Evolutionary conservation across 2,888 invertebrate genomes (phyloP), one percentile per base, ranked within the genome.

Genomic region (Ptilodon capucinus): DNA sequence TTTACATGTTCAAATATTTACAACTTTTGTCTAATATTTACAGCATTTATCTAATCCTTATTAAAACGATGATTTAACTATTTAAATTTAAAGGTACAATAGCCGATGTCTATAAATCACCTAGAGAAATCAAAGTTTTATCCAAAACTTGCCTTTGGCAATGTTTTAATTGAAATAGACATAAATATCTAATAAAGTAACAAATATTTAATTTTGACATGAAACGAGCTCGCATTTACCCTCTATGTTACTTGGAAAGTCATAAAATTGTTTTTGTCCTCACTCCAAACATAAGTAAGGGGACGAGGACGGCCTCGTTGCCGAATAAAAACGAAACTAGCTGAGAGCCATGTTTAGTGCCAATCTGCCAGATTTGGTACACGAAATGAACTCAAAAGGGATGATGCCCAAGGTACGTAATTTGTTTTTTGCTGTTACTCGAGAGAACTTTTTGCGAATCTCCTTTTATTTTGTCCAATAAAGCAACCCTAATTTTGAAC

Each of bases 1-100:
- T 76, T 68, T 75, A 80, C 76, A 79, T 54, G 34, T 36, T 65
- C 36, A 47, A 55, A 47, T 80, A 77, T 79, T 70, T 79, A 79
- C 80, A 79, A 60, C 56, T 54, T 50, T 65, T 54, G 41, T 54
- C 64, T 66, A 67, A 46, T 78, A 76, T 76, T 64, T 76, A 77
- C 75, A 77, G 36, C 35, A 55, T 66, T 42, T 48, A 52, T 46
- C 55, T 63, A 68, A 53, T 41, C 32, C 50, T 56, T 56, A 68
- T 47, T 47, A 34, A 51, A 61, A 55, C 44, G 14, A 58, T 56
- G 43, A 51, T 64, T 63, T 51, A 45, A 46, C 56, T 30, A 55
- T 50, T 53, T 50, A 56, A 64, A 14, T 40, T 46, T 56, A 58
- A 60, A 65, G 54, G 50, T 64, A 70, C 58, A 67, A 57, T 70